Evolutionary conservation across 2,797 vertebrate genomes (phyloP).

Genomic region (Anniella stebbinsi): DNA sequence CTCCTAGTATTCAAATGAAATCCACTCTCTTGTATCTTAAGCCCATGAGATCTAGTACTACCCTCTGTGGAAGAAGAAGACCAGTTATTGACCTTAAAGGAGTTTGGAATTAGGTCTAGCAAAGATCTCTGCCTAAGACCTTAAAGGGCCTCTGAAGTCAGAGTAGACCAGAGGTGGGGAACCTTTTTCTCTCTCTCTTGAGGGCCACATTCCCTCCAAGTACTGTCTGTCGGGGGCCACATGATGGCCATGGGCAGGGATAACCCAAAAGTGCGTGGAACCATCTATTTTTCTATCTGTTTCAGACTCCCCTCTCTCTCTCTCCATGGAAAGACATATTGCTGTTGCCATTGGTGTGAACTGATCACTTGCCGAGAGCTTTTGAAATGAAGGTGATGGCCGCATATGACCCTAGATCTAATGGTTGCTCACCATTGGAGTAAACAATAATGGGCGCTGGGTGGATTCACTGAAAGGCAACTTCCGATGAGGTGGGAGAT

Average conservation of each 20-base stretch:
- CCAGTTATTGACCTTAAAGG: background rate
- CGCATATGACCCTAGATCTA: background rate
- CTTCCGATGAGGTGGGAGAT: background rate
- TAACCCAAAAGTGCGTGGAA: background rate
- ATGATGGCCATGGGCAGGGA: background rate
- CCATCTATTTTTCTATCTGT: background rate
- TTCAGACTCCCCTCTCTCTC: background rate
- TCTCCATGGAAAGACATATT: background rate
- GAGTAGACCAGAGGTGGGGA: background rate
- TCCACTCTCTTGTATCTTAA: background rate
- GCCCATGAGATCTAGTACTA: too few species aligned
- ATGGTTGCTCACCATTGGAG: background rate
- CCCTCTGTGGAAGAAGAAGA: background rate
- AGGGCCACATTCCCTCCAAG: background rate
- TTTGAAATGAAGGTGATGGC: background rate
- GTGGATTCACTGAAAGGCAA: background rate
- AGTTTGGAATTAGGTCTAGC: background rate
- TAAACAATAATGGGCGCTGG: background rate
- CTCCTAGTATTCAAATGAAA: background rate
- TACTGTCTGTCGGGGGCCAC: background rate
- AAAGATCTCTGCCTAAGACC: background rate
- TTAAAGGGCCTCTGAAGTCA: background rate
- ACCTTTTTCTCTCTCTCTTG: background rate
- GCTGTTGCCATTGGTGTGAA: background rate
- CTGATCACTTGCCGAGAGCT: background rate